These are phyloP conservation scores for Halcyon smyrnensis DNA, from an alignment of 2,797 vertebrate species.

Conservation along the genomic window DNA sequence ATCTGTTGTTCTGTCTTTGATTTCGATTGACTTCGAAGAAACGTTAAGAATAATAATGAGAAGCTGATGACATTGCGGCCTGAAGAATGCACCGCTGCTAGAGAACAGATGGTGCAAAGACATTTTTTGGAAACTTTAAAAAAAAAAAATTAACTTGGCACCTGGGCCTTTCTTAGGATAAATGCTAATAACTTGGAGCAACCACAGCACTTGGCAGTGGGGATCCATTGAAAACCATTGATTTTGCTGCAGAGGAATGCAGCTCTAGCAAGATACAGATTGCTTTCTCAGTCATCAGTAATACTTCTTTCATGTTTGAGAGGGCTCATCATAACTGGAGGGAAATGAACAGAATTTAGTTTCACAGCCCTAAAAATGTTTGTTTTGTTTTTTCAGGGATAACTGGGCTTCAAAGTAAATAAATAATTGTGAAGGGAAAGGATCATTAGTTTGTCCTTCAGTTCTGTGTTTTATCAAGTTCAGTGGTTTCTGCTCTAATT, in stretches of 20 bases:
- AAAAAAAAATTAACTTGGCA: slow-evolving; percentile 21
- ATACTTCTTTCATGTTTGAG: neutral
- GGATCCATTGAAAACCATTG: neutral
- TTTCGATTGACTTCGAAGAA: slow-evolving; percentile 50
- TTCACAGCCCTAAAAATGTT: neutral
- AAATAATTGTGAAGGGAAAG: neutral
- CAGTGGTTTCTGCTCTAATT: neutral
- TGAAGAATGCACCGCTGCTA: slow-evolving; percentile 43
- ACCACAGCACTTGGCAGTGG: neutral
- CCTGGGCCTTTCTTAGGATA: neutral
- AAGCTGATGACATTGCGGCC: slow-evolving; percentile 47
- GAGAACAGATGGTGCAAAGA: slow-evolving; percentile 49
- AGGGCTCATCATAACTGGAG: neutral
- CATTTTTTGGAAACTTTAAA: neutral
- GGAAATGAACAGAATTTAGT: neutral
- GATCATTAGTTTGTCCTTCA: neutral
- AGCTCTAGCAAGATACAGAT: neutral
- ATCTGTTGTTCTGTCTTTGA: slow-evolving; percentile 47
- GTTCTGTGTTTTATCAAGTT: neutral
- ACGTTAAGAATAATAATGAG: slow-evolving; percentile 28
- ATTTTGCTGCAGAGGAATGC: neutral
- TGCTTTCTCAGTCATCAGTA: neutral
- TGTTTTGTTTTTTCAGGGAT: neutral
- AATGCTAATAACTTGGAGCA: neutral
- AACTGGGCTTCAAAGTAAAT: neutral